Evolutionary conservation across 2,888 invertebrate genomes (phyloP), one percentile per base, ranked within the genome.

Genomic region (Pinctada fucata): DNA sequence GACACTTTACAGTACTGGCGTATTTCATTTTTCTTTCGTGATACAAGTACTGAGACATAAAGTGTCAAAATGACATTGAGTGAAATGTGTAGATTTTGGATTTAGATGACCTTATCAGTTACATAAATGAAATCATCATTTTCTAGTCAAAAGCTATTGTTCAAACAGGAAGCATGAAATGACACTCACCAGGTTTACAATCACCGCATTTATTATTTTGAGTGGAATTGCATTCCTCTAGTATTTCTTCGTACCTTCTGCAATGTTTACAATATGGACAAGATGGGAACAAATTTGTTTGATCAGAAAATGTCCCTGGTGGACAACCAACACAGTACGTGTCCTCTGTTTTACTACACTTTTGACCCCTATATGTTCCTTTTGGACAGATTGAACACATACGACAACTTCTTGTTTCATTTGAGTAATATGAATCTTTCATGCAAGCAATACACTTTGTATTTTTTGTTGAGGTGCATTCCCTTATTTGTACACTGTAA

Each of bases 221-320:
- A 50, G 50, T 76, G 31, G 16, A 6, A 45, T 70, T 63, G 51
- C 76, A 76, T n/a, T 47, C 50, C 13, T 72, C 31, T 8, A 72
- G 10, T 16, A 51, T 76, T 2, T 66, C 52, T 8, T 71, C 71
- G 51, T 52, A 10, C n/a, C 64, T 50, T 2, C 64, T 13, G 52
- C 76, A 76, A n/a, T 50, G 45, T 31, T 63, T 48, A 66, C 76
- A 76, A n/a, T 47, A 58, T 45, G 10, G 51, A 71, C 76, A 76
- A 50, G 6, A n/a, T 31, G 47, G 45, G 45, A 64, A 63, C 58
- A 58, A 10, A 58, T 58, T 58, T 10, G 6, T 58, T 13, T 13
- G 58, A 58, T 58, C 58, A 58, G 58, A 58, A 58, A 10, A 58
- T 6, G 58, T 58, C 6, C 58, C 58, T 6, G 58, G 13, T 13